Evolutionary conservation across 1,140 invertebrate species (phyloP).

Genomic region (Neuroterus valhalla): DNA sequence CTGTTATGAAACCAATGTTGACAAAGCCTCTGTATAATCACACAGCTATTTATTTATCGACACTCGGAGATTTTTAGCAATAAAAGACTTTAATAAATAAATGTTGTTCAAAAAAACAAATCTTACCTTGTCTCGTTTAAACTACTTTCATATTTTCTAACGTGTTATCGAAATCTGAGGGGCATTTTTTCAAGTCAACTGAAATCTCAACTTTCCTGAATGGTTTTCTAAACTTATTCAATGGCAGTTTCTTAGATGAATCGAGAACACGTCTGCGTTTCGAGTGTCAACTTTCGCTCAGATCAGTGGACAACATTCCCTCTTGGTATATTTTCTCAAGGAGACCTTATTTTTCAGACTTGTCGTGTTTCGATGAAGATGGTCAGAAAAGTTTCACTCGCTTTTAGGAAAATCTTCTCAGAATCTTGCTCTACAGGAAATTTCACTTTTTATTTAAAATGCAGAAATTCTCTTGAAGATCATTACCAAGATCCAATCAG

Average conservation of each 20-base stretch:
- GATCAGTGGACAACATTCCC: constrained; percentile 14
- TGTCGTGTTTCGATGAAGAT: constrained; percentile 2
- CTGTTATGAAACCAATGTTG: constrained; percentile 3
- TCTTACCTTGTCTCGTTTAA: too few species aligned
- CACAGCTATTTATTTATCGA: background rate
- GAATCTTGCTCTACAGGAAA: background rate
- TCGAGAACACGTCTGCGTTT: constrained; percentile 25
- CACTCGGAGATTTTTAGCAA: background rate
- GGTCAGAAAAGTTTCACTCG: constrained; percentile 1
- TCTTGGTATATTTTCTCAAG: constrained; percentile 4
- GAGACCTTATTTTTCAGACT: constrained; percentile 21
- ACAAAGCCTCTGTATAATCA: background rate
- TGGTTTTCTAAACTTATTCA: constrained; percentile 25
- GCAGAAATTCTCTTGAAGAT: background rate
- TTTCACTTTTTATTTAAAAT: constrained; percentile 22
- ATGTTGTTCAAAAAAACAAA: background rate
- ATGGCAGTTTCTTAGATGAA: constrained; percentile 12
- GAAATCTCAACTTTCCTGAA: constrained; percentile 22
- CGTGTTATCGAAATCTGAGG: background rate
- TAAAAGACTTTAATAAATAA: background rate
- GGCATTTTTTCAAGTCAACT: background rate
- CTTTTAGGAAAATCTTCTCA: constrained; percentile 18
- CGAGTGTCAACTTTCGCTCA: constrained; percentile 28
- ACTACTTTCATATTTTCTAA: constrained; percentile 12
- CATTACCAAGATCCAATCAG: too few species aligned